phyloP scores from a whole-genome alignment of 2,113 vertebrate species.

The Hirundichthys speculiger region DNA sequence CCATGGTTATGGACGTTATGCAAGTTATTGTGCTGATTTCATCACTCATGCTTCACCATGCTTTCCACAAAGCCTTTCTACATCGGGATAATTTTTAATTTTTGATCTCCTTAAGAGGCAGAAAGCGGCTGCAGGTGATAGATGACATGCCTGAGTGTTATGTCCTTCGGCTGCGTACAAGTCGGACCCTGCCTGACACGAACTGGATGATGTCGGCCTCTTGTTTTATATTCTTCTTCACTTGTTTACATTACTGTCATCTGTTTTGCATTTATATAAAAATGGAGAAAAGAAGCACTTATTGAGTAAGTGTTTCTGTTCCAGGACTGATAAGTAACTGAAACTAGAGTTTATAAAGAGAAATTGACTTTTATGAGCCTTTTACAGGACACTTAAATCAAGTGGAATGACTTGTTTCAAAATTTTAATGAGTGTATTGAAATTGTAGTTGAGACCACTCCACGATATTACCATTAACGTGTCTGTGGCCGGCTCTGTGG shows the following conservation, averaged over 20 bases:
- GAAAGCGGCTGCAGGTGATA: not conserved
- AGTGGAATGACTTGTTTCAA: conserved; percentile 63
- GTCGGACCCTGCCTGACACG: conserved; percentile 29
- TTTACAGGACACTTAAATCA: conserved; percentile 72
- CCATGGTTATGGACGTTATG: too few species aligned
- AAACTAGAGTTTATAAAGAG: conserved; percentile 91
- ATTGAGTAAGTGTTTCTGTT: conserved; percentile 79
- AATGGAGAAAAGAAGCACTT: conserved; percentile 79
- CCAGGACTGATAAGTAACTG: conserved; percentile 91
- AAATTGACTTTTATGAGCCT: conserved; percentile 82
- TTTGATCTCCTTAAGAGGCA: not conserved
- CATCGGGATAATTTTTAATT: too few species aligned
- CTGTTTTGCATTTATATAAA: conserved; percentile 82
- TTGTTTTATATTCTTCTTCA: conserved; percentile 61
- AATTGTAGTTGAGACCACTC: conserved; percentile 73
- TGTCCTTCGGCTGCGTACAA: conserved; percentile 16
- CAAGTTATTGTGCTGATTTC: not conserved
- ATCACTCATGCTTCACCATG: too few species aligned
- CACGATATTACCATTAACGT: conserved; percentile 76
- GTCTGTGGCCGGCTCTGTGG: conserved; percentile 56
- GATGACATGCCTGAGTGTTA: conserved; percentile 4
- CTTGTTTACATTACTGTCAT: conserved; percentile 79
- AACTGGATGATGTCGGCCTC: conserved; percentile 38
- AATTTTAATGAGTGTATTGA: conserved; percentile 78
- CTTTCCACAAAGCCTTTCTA: too few species aligned